Conservation (phyloP, 1,140 invertebrate species). For the Berghia stephanieae region DNA sequence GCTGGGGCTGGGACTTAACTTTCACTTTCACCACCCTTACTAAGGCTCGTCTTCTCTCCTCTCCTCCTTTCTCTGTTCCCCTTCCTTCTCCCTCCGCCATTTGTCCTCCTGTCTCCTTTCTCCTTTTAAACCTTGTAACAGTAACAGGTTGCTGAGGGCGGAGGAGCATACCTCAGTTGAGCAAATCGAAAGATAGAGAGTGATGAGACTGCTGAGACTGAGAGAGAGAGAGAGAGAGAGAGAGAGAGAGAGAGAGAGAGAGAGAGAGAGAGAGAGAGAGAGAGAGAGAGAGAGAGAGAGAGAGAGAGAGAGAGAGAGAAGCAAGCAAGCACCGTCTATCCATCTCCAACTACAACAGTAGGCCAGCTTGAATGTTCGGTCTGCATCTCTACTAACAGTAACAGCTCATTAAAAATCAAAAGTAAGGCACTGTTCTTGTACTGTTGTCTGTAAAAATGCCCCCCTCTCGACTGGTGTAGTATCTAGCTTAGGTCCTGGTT, state of each 20-base stretch:
- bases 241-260: slow-evolving; percentile 19
- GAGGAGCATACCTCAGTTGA: too few relatives aligned
- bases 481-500: slow-evolving; percentile 25
- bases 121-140: too few relatives aligned
- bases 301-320: background rate
- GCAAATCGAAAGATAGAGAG: background rate
- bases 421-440: background rate
- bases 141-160: too few relatives aligned
- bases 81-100: too few relatives aligned
- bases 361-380: background rate
- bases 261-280: slow-evolving; percentile 19
- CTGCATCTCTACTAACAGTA: background rate
- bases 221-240: background rate
- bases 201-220: background rate
- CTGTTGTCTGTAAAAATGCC: too few relatives aligned
- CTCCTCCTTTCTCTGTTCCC: too few relatives aligned
- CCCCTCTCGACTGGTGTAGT: background rate
- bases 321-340: background rate
- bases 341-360: background rate
- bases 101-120: too few relatives aligned
- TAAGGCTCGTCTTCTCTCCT: too few relatives aligned
- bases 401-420: too few relatives aligned
- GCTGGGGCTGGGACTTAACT: too few relatives aligned
- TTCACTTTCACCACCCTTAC: too few relatives aligned
- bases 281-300: slow-evolving; percentile 21